A percentile compares a stretch with the other conserved stretches of the same genome.
phyloP scores from a whole-genome alignment of 2,888 invertebrate genomes.

The Volucella inanis region DNA sequence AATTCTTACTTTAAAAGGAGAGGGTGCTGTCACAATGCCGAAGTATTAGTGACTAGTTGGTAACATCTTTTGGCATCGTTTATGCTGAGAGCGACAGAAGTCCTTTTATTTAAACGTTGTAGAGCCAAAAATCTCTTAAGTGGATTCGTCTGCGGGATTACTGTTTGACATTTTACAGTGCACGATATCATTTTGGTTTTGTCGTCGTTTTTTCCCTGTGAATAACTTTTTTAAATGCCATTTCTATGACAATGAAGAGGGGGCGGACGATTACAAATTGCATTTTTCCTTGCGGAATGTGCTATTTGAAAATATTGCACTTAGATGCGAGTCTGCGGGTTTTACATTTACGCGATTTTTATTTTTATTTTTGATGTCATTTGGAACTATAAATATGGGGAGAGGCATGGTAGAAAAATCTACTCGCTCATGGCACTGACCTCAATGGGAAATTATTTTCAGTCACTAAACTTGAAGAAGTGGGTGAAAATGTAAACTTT shows the following conservation, averaged over 20 bases:
- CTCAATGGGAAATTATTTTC: too few species aligned
- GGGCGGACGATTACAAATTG: conserved; percentile 30
- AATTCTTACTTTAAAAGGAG: conserved; percentile 8
- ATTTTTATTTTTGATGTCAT: conserved; percentile 4
- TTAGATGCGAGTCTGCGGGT: not conserved
- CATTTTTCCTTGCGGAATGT: conserved; percentile 9
- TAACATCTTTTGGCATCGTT: conserved; percentile 52
- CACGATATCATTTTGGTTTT: conserved; percentile 7
- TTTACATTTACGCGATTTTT: not conserved
- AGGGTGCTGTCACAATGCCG: conserved; percentile 20
- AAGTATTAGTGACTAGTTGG: conserved; percentile 38
- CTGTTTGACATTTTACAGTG: not conserved
- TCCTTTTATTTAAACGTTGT: conserved; percentile 28
- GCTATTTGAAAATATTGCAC: conserved; percentile 8
- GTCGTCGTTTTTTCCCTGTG: too few species aligned
- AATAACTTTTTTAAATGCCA: not conserved
- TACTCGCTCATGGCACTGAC: too few species aligned
- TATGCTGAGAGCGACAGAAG: not conserved
- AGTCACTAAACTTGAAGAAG: too few species aligned
- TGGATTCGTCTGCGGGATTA: conserved; percentile 51
- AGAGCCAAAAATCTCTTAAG: conserved; percentile 62
- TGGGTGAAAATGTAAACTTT: too few species aligned
- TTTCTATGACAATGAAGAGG: not conserved
- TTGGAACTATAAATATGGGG: not conserved
- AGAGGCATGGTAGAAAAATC: too few species aligned